phyloP scores from a whole-genome alignment of 2,888 invertebrate species.

The Pseudococcus longispinus region DNA sequence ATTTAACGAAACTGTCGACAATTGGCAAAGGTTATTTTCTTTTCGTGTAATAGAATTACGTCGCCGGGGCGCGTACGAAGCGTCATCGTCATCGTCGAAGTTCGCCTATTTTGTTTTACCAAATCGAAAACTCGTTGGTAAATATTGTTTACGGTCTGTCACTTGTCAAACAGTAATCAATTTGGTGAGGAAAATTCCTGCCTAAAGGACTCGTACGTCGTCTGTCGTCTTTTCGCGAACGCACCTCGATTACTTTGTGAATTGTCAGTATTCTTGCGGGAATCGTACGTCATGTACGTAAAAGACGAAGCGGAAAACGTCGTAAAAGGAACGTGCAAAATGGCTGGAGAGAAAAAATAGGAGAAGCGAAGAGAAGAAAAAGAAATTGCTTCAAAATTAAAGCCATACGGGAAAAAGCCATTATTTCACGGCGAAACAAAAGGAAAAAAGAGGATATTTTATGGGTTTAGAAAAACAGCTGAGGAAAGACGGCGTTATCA shows the following conservation, averaged over 20 bases:
- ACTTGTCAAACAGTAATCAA: conserved; percentile 28
- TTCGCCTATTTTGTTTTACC: not conserved
- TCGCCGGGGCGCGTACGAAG: not conserved
- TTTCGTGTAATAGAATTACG: not conserved
- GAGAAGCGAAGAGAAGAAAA: not conserved
- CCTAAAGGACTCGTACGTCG: conserved; percentile 3
- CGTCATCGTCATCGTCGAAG: not conserved
- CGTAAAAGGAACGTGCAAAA: conserved; percentile 20
- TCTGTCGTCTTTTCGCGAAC: conserved; percentile 6
- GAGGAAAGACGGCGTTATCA: conserved; percentile 1
- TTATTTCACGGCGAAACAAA: conserved; percentile 48
- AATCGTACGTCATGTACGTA: conserved; percentile 4
- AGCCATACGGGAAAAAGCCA: conserved; percentile 53
- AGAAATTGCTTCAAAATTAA: conserved; percentile 52
- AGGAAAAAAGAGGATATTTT: conserved; percentile 2
- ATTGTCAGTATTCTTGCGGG: conserved; percentile 12
- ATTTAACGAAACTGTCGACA: not conserved
- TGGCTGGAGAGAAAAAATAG: not conserved
- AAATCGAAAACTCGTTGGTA: conserved; percentile 28
- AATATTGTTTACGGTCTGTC: conserved; percentile 28
- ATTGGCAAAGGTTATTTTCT: not conserved
- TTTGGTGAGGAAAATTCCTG: conserved; percentile 4
- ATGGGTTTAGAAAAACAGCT: conserved; percentile 28
- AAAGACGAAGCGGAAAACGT: conserved; percentile 31
- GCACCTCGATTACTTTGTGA: conserved; percentile 31